These are phyloP conservation scores for Chloroclysta siterata DNA, from an alignment of 2,888 invertebrate genomes.

Conservation along the genomic window DNA sequence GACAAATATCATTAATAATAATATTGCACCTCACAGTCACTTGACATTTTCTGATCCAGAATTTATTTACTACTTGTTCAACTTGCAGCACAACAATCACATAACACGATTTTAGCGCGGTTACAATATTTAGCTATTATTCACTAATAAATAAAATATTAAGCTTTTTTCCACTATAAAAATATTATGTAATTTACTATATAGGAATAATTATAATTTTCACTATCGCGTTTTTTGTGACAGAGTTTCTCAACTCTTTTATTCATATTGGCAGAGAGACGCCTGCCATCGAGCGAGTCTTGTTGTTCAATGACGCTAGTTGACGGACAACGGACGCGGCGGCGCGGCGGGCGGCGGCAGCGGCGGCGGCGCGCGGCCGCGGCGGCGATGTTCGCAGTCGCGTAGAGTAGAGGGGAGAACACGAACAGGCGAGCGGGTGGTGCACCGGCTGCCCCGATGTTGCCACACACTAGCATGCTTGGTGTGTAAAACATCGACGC, in stretches of 20 bases:
- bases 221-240: slow-evolving; percentile 81
- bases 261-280: slow-evolving; percentile 83
- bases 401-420: slow-evolving; percentile 73
- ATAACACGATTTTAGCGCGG: slow-evolving; percentile 76
- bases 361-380: slow-evolving; percentile 59
- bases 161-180: slow-evolving; percentile 73
- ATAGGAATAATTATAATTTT: slow-evolving; percentile 79
- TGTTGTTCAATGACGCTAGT: slow-evolving; percentile 83
- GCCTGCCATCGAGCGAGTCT: slow-evolving; percentile 84
- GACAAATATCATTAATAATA: slow-evolving; percentile 62
- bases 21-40: slow-evolving; percentile 72
- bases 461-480: slow-evolving; percentile 69
- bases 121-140: slow-evolving; percentile 80
- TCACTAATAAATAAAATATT: slow-evolving; percentile 82
- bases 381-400: slow-evolving; percentile 78
- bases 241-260: slow-evolving; percentile 77
- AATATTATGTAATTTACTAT: slow-evolving; percentile 72
- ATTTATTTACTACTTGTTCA: slow-evolving; percentile 61
- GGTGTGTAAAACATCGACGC: slow-evolving; percentile 62
- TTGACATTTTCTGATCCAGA: slow-evolving; percentile 64
- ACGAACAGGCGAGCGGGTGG: slow-evolving; percentile 73
- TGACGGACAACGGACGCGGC: slow-evolving; percentile 58
- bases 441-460: slow-evolving; percentile 83
- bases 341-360: slow-evolving; percentile 54
- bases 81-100: slow-evolving; percentile 80